Conservation (phyloP, 2,888 invertebrate genomes). For the Plemyria rubiginata region DNA sequence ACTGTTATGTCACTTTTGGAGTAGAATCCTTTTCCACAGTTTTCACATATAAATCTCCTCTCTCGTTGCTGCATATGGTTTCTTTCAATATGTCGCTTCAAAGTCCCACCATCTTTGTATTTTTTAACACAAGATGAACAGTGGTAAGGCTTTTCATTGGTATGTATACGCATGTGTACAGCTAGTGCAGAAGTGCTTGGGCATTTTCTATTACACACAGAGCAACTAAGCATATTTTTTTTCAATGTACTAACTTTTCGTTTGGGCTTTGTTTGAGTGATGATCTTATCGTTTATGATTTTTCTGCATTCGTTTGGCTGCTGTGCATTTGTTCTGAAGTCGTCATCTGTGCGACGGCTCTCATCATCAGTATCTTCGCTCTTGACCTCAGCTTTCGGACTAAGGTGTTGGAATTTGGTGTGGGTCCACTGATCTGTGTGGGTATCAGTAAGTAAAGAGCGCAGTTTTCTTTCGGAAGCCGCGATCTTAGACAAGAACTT, state of each 20-base stretch:
- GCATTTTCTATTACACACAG: constrained; percentile 57
- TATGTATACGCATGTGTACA: constrained; percentile 66
- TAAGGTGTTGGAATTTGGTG: not conserved
- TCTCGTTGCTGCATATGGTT: constrained; percentile 58
- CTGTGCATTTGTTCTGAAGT: constrained; percentile 11
- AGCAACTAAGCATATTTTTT: constrained; percentile 48
- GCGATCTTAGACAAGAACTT: constrained; percentile 65
- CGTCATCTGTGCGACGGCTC: constrained; percentile 29
- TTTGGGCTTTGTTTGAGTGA: constrained; percentile 33
- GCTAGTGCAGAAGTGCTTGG: constrained; percentile 56
- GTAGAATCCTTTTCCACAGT: constrained; percentile 71
- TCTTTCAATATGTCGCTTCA: constrained; percentile 64
- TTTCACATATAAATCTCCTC: constrained; percentile 68
- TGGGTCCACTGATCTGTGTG: not conserved
- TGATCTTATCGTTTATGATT: not conserved
- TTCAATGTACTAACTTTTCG: constrained; percentile 43
- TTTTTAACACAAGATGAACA: constrained; percentile 65
- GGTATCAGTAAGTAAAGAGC: constrained; percentile 34
- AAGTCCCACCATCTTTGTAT: constrained; percentile 61
- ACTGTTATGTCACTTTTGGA: constrained; percentile 63
- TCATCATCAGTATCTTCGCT: constrained; percentile 48
- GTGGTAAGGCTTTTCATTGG: constrained; percentile 58
- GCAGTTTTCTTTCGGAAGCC: constrained; percentile 60
- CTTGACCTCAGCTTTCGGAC: constrained; percentile 55
- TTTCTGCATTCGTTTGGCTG: constrained; percentile 7